Percentiles rank a stretch among this genome's conserved stretches.
These are phyloP conservation scores for Heliconius congener DNA, from an alignment of 1,140 invertebrate genomes.

Conservation along the genomic window DNA sequence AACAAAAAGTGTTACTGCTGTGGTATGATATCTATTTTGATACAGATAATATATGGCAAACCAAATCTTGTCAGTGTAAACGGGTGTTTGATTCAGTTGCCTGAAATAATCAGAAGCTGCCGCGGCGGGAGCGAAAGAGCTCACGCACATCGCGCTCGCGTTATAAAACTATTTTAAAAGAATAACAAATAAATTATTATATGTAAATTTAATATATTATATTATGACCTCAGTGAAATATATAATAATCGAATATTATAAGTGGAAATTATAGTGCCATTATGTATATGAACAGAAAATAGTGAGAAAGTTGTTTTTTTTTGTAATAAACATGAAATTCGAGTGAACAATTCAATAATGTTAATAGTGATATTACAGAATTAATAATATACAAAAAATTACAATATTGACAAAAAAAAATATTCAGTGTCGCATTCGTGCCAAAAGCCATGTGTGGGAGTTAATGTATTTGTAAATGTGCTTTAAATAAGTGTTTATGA, in stretches of 20 bases:
- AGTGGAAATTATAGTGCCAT: neutral
- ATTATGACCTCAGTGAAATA: neutral
- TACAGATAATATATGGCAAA: neutral
- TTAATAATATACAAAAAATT: constrained; percentile 21
- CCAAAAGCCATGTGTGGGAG: constrained; percentile 46
- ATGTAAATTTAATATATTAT: neutral
- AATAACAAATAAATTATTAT: neutral
- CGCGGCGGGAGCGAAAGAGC: constrained; percentile 24
- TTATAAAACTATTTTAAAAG: neutral
- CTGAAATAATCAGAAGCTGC: constrained; percentile 46
- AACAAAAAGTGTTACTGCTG: neutral
- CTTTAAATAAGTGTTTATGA: constrained; percentile 58
- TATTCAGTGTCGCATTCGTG: constrained; percentile 35
- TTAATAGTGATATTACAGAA: constrained; percentile 13
- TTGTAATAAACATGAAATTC: neutral
- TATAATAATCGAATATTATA: neutral
- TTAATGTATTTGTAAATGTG: constrained; percentile 48
- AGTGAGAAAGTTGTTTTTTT: neutral
- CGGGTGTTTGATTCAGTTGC: constrained; percentile 24
- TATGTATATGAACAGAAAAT: neutral
- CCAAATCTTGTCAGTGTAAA: constrained; percentile 32
- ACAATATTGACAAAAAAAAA: constrained; percentile 30
- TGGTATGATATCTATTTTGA: constrained; percentile 9
- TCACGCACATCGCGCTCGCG: constrained; percentile 20
- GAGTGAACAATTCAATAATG: neutral